Percentiles rank a stretch among this genome's conserved stretches.
phyloP scores from a whole-genome alignment of 2,888 invertebrate species.

The Cecidostiba fungosa region DNA sequence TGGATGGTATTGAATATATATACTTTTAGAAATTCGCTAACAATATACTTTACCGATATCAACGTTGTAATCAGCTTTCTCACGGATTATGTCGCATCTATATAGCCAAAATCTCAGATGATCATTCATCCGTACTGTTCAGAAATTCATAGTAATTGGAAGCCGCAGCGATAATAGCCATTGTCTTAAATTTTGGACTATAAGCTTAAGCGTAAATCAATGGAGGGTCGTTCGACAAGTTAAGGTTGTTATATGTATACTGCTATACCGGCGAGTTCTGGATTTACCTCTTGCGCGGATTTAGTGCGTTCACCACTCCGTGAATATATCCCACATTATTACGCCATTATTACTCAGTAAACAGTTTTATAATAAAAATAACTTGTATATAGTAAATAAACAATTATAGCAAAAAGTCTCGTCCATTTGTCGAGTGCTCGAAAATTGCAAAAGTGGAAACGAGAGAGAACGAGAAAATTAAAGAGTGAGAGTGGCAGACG shows the following conservation, averaged over 20 bases:
- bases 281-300: background rate
- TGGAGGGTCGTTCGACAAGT: background rate
- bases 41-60: no score
- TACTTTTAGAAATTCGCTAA: background rate
- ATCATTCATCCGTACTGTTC: no score
- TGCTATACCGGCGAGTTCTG: background rate
- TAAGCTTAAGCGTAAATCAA: background rate
- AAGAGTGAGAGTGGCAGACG: background rate
- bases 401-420: no score
- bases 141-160: background rate
- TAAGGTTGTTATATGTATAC: background rate
- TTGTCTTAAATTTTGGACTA: background rate
- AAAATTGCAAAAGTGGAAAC: background rate
- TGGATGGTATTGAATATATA: no score
- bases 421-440: background rate
- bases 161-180: background rate
- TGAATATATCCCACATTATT: no score
- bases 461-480: background rate
- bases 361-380: no score
- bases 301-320: background rate
- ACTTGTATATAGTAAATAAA: no score
- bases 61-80: background rate
- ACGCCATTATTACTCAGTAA: no score
- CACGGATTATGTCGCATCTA: background rate
- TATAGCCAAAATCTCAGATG: background rate